phyloP scores from a whole-genome alignment of 2,888 invertebrate genomes.

The Sminthurinus aureus region DNA sequence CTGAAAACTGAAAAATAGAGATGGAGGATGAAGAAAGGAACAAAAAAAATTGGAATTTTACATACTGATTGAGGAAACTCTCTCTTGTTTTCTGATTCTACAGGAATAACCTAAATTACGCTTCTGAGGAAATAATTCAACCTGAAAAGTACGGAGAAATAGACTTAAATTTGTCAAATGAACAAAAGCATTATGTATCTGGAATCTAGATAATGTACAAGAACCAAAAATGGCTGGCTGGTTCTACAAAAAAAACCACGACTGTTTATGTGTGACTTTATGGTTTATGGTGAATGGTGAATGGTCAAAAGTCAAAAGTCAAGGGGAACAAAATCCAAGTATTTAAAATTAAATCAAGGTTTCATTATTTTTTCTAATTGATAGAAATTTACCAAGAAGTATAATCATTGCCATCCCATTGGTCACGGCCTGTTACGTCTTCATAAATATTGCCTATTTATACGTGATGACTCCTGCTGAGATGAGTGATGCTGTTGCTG shows the following conservation, averaged over 20 bases:
- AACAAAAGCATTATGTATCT: not conserved
- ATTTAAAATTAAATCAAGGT: not conserved
- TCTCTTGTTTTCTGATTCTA: slow-evolving; percentile 42
- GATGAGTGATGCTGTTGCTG: slow-evolving; percentile 90
- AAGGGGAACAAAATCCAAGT: too few relatives aligned
- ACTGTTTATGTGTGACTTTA: too few relatives aligned
- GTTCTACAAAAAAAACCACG: too few relatives aligned
- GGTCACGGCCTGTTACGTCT: slow-evolving; percentile 90
- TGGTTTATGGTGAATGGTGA: too few relatives aligned
- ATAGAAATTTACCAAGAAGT: slow-evolving; percentile 88
- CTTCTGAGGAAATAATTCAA: slow-evolving; percentile 69
- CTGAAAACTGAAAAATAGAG: not conserved
- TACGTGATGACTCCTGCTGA: slow-evolving; percentile 94
- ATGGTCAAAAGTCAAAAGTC: too few relatives aligned
- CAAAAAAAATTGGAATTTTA: not conserved
- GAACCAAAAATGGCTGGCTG: not conserved
- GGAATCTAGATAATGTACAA: not conserved
- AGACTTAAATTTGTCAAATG: not conserved
- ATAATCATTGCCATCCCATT: slow-evolving; percentile 76
- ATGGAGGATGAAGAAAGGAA: too few relatives aligned
- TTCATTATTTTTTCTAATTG: slow-evolving; percentile 46
- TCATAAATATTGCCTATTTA: slow-evolving; percentile 93
- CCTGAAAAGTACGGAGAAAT: slow-evolving; percentile 62
- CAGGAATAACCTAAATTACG: slow-evolving; percentile 70
- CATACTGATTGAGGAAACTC: slow-evolving; percentile 4